Evolutionary conservation across 1,140 invertebrate genomes (phyloP).

Genomic region (Pinna nobilis): DNA sequence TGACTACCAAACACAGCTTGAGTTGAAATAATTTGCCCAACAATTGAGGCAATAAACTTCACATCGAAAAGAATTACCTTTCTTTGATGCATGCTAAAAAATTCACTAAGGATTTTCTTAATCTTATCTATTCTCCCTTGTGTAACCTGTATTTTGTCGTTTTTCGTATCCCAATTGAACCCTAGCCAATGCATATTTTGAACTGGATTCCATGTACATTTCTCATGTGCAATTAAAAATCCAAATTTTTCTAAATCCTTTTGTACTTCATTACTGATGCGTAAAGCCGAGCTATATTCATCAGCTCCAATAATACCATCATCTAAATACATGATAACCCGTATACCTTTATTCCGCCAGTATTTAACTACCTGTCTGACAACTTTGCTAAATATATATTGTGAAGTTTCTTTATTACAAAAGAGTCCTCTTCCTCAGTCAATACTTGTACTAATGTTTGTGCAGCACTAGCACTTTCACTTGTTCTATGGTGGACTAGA

Average conservation of each 20-base stretch:
- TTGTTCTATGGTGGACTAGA: no score
- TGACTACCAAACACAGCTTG: slow-evolving; percentile 1
- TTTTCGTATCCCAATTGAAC: slow-evolving; percentile 5
- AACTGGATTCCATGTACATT: slow-evolving; percentile 29
- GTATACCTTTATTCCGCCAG: slow-evolving; percentile 1
- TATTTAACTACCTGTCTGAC: slow-evolving; percentile 20
- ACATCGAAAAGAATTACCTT: neutral
- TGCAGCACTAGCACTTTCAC: no score
- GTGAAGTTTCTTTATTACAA: no score
- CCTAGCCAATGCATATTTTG: slow-evolving; percentile 20
- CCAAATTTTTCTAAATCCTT: slow-evolving; percentile 12
- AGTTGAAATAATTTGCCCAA: slow-evolving; percentile 16
- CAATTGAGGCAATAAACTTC: neutral
- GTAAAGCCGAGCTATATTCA: neutral
- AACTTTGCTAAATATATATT: slow-evolving; percentile 27
- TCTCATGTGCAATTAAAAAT: slow-evolving; percentile 32
- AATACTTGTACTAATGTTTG: no score
- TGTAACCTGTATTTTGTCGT: slow-evolving; percentile 15
- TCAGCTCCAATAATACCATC: slow-evolving; percentile 6
- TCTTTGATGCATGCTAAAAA: neutral
- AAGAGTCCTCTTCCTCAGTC: no score
- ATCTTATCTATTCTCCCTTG: slow-evolving; percentile 1
- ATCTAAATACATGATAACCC: slow-evolving; percentile 33
- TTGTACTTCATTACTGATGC: neutral
- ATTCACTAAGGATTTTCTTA: neutral